Percentiles rank a stretch among this genome's conserved stretches.
These are phyloP conservation scores for Drosophila pallidifrons DNA, from an alignment of 1,140 invertebrate genomes.

Conservation along the genomic window DNA sequence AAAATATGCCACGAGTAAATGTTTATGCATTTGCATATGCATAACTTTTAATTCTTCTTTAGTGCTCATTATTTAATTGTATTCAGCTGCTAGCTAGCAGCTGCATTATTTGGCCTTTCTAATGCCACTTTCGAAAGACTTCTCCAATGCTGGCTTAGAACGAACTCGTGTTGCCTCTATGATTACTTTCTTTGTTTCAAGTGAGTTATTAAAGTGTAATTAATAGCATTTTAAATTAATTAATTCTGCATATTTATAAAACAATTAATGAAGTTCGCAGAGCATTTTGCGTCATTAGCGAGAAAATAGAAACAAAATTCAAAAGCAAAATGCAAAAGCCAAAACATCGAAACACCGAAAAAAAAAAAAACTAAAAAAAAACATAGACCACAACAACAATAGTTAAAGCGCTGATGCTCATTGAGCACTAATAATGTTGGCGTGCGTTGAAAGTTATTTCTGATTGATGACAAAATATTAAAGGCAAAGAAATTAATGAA, in stretches of 20 bases:
- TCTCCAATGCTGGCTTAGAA: conserved; percentile 27
- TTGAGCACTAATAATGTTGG: conserved; percentile 65
- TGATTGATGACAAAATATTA: conserved; percentile 82
- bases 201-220: conserved; percentile 79
- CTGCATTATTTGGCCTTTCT: conserved; percentile 26
- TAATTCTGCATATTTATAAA: conserved; percentile 81
- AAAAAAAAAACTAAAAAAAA: conserved; percentile 27
- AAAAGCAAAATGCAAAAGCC: conserved; percentile 29
- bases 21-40: conserved; percentile 8
- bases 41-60: background rate
- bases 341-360: conserved; percentile 28
- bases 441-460: conserved; percentile 83
- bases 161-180: conserved; percentile 46
- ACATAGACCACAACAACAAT: conserved; percentile 30
- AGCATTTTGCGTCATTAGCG: conserved; percentile 64
- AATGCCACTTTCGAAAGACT: conserved; percentile 54
- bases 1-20: conserved; percentile 5
- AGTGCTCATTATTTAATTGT: conserved; percentile 11
- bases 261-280: conserved; percentile 77
- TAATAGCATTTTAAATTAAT: conserved; percentile 82
- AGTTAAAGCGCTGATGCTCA: conserved; percentile 40
- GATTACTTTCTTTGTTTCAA: conserved; percentile 74
- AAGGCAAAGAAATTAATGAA: conserved; percentile 74
- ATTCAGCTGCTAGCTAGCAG: conserved; percentile 9
- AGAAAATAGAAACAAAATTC: conserved; percentile 33